phyloP scores from a whole-genome alignment of 2,797 vertebrate genomes.

The Peromyscus eremicus region DNA sequence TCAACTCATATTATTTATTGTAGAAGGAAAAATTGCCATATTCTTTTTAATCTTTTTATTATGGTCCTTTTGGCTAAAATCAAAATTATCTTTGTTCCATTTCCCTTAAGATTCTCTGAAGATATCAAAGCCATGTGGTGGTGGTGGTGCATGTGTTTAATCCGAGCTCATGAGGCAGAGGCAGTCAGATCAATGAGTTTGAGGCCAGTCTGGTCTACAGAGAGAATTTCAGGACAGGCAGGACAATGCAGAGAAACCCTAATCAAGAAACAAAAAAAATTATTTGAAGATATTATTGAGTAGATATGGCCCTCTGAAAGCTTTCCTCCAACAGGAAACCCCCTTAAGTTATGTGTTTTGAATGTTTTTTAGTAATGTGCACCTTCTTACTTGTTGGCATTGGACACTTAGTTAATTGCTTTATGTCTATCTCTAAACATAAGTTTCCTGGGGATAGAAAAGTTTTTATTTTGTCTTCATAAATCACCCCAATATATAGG shows the following conservation, averaged over 20 bases:
- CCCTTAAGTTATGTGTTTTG: accelerated
- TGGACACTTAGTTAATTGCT: background rate
- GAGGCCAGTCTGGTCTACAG: background rate
- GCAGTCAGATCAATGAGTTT: background rate
- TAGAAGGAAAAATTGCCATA: accelerated
- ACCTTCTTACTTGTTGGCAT: too few species aligned
- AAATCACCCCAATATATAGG: accelerated
- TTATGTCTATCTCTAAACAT: background rate
- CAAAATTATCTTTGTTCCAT: background rate
- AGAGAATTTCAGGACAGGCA: background rate
- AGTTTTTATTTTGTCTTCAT: background rate
- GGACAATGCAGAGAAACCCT: background rate
- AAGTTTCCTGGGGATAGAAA: background rate
- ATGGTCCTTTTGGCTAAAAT: background rate
- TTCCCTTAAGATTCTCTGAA: background rate
- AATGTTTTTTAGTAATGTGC: background rate
- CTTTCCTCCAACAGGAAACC: background rate
- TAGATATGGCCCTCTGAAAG: background rate
- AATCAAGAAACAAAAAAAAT: background rate
- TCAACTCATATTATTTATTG: accelerated
- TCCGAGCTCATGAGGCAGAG: background rate
- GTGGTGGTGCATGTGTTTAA: background rate
- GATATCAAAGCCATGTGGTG: background rate
- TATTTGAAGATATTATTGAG: background rate
- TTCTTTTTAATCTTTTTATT: background rate